These are phyloP conservation scores for Pogonocichla stellata DNA, from an alignment of 2,113 vertebrate species.

Conservation along the genomic window DNA sequence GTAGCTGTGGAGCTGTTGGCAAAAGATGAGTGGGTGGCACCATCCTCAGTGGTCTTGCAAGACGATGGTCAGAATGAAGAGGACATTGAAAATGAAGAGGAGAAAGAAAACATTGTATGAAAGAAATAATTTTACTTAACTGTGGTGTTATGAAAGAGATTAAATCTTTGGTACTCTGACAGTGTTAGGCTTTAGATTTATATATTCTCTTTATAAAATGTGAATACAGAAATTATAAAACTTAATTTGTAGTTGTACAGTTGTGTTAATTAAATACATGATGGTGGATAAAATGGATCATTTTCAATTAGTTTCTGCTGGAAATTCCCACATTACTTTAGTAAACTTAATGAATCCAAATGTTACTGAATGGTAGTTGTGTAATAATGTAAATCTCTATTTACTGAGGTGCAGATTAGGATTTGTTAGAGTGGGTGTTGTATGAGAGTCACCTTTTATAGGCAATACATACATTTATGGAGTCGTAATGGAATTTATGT, in stretches of 20 bases:
- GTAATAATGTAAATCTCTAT: neutral
- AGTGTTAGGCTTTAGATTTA: neutral
- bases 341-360: neutral
- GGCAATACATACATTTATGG: neutral
- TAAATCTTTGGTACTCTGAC: neutral
- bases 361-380: neutral
- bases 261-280: neutral
- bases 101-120: constrained; percentile 77
- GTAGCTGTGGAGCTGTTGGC: constrained; percentile 90
- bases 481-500: neutral
- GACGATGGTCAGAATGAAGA: constrained; percentile 89
- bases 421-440: neutral
- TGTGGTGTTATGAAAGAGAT: neutral
- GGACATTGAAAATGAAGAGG: constrained; percentile 80
- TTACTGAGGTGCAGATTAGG: neutral
- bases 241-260: neutral
- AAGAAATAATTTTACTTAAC: neutral
- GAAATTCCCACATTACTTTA: neutral
- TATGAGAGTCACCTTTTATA: neutral
- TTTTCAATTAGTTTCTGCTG: neutral
- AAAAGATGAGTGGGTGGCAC: constrained; percentile 84
- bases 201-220: neutral
- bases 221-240: neutral
- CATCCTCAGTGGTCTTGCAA: constrained; percentile 88
- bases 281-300: neutral